phyloP scores from a whole-genome alignment of 1,140 invertebrate genomes.

The Scylla paramamosain region DNA sequence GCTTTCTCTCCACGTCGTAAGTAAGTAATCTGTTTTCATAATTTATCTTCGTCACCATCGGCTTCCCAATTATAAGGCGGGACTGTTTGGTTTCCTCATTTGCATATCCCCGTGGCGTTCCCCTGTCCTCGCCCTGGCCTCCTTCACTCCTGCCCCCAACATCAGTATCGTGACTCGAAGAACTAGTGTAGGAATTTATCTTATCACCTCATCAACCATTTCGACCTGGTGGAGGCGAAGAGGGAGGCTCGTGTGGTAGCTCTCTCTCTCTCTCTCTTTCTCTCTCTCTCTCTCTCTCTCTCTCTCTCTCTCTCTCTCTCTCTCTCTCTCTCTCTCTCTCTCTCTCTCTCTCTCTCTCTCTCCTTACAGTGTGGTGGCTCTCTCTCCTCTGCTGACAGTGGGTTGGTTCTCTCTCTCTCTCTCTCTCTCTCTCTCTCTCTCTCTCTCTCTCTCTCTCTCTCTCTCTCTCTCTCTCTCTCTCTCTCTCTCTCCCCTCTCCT shows the following conservation, averaged over 20 bases:
- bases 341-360: not conserved
- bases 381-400: too few relatives aligned
- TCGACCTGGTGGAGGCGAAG: not conserved
- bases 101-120: not conserved
- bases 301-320: not conserved
- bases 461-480: not conserved
- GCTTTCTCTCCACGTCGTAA: not conserved
- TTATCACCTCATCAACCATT: not conserved
- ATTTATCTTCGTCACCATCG: conserved; percentile 29
- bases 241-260: not conserved
- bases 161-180: not conserved
- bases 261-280: not conserved
- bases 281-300: not conserved
- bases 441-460: not conserved
- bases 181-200: not conserved
- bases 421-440: not conserved
- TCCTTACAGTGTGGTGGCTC: not conserved
- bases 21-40: conserved; percentile 31
- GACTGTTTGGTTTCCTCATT: conserved; percentile 16
- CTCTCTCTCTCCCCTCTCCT: not conserved
- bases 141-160: not conserved
- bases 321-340: not conserved
- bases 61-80: not conserved
- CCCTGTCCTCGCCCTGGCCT: not conserved
- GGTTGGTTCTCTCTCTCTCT: too few relatives aligned